These are phyloP conservation scores for Hypomesus transpacificus DNA, from an alignment of 2,113 vertebrate genomes.

Conservation along the genomic window DNA sequence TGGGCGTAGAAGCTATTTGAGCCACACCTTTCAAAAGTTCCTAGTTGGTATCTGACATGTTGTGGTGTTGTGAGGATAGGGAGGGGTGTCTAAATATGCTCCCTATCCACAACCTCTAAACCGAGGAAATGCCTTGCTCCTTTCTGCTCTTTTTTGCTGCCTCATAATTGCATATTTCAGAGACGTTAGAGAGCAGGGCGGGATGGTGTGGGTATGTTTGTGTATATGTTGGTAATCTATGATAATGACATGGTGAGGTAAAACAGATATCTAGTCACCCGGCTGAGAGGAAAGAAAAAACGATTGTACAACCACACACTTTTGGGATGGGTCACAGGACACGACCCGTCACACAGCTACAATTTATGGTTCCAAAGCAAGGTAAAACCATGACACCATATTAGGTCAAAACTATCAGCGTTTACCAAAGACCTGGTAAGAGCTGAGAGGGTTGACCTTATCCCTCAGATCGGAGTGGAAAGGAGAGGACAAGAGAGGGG, in stretches of 20 bases:
- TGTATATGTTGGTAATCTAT: constrained; percentile 19
- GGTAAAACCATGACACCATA: too few species aligned
- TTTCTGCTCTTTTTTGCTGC: constrained; percentile 22
- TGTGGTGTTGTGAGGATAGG: constrained; percentile 9
- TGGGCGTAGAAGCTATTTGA: background rate
- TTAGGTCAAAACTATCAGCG: too few species aligned
- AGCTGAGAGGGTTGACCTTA: too few species aligned
- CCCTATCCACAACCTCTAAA: constrained; percentile 28
- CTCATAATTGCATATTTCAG: constrained; percentile 33
- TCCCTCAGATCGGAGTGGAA: too few species aligned
- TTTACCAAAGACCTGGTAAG: too few species aligned
- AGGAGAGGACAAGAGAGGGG: too few species aligned
- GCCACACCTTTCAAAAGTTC: constrained; percentile 34
- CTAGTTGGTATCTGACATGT: constrained; percentile 26
- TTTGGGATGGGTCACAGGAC: background rate
- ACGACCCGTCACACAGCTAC: background rate
- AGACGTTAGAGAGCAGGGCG: constrained; percentile 25
- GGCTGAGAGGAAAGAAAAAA: constrained; percentile 17
- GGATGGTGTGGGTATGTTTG: constrained; percentile 30
- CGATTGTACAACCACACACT: too few species aligned
- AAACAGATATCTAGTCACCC: constrained; percentile 45
- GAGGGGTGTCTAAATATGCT: constrained; percentile 35
- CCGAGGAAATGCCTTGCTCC: constrained; percentile 31
- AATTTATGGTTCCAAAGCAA: too few species aligned
- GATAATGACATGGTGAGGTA: constrained; percentile 58